A percentile compares a stretch with the other conserved stretches of the same genome.
phyloP scores from a whole-genome alignment of 2,797 vertebrate genomes.

The Vipera ursinii region DNA sequence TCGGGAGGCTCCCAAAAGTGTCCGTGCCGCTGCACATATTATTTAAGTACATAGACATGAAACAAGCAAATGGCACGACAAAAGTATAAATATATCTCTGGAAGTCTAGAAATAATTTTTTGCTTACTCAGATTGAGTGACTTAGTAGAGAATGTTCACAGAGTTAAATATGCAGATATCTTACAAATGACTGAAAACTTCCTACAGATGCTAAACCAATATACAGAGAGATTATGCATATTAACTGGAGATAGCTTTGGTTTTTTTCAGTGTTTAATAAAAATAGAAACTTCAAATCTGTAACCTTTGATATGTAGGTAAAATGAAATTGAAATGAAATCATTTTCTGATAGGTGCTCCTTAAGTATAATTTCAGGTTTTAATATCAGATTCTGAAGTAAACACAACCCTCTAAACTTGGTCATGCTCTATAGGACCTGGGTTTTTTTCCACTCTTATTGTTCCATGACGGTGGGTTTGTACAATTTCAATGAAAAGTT shows the following conservation, averaged over 20 bases:
- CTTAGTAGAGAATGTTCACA: background rate
- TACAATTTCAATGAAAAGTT: slow-evolving; percentile 7
- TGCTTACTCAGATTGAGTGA: background rate
- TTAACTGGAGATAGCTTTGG: background rate
- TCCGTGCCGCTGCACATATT: no score
- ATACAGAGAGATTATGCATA: background rate
- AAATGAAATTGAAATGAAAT: background rate
- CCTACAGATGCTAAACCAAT: background rate
- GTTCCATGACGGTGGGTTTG: background rate
- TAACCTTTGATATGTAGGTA: background rate
- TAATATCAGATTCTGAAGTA: background rate
- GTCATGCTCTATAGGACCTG: background rate
- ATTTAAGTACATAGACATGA: background rate
- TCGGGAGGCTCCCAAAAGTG: no score
- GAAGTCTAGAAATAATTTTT: background rate
- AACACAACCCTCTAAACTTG: background rate
- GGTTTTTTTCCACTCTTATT: background rate
- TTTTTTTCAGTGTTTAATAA: background rate
- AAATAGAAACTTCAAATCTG: background rate
- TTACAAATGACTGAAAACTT: background rate
- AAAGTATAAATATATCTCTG: background rate
- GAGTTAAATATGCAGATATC: background rate
- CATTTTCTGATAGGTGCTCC: background rate
- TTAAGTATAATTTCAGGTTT: background rate
- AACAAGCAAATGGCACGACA: background rate